phyloP scores from a whole-genome alignment of 1,140 invertebrate species.

The Cyclina sinensis region DNA sequence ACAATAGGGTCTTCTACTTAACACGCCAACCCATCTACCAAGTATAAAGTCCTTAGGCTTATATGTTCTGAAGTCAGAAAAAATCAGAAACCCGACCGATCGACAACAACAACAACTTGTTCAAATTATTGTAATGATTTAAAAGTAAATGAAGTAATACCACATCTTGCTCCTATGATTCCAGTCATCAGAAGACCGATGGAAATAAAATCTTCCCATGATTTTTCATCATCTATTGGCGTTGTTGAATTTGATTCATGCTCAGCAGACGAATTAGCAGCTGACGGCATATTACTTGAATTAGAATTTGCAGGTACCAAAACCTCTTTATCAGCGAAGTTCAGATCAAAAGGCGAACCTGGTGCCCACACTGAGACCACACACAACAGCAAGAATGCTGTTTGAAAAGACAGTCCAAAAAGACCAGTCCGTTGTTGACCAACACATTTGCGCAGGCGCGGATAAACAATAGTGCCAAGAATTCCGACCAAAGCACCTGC shows the following conservation, averaged over 20 bases:
- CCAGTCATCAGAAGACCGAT: constrained; percentile 86
- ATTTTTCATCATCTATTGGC: not conserved
- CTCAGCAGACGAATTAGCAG: too few relatives aligned
- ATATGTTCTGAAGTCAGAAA: too few relatives aligned
- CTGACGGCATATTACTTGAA: not conserved
- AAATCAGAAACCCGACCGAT: too few relatives aligned
- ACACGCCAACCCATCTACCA: too few relatives aligned
- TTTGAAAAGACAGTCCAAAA: constrained; percentile 83
- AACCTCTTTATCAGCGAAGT: not conserved
- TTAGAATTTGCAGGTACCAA: not conserved
- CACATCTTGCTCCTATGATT: constrained; percentile 87
- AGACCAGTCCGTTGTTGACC: constrained; percentile 86
- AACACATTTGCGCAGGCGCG: constrained; percentile 83
- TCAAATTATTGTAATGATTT: too few relatives aligned
- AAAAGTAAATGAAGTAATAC: too few relatives aligned
- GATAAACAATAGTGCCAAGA: constrained; percentile 87
- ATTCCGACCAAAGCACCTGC: constrained; percentile 87
- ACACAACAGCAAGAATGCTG: constrained; percentile 86
- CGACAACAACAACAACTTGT: too few relatives aligned
- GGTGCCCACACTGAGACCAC: constrained; percentile 88
- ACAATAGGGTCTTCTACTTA: too few relatives aligned
- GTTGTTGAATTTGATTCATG: not conserved
- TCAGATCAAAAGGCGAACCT: constrained; percentile 88
- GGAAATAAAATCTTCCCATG: constrained; percentile 76
- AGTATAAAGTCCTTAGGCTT: too few relatives aligned